A percentile compares a stretch with the other conserved stretches of the same genome.
phyloP scores from a whole-genome alignment of 35 echinoderm and acorn worm genomes.

The Holothuria glaberrima region DNA sequence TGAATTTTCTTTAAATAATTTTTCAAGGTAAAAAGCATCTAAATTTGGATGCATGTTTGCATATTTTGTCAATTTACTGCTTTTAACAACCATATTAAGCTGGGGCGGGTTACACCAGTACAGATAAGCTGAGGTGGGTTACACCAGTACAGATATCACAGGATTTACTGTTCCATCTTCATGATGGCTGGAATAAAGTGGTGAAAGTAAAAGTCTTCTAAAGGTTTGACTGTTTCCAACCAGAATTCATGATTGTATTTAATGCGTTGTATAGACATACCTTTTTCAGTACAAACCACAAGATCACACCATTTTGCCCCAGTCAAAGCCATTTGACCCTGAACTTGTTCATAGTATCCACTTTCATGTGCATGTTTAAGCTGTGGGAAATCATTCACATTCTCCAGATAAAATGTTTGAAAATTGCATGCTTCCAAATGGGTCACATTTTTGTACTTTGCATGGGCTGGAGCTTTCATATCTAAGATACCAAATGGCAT shows the following conservation, averaged over 20 bases:
- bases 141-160: background rate
- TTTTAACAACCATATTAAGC: background rate
- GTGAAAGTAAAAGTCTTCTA: no score
- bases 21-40: background rate
- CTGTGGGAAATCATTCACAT: slow-evolving; percentile 19
- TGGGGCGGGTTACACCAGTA: no score
- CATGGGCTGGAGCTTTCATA: slow-evolving; percentile 10
- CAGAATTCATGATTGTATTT: background rate
- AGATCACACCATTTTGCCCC: background rate
- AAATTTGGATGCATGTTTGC: slow-evolving; percentile 2
- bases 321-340: slow-evolving; percentile 6
- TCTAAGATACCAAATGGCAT: slow-evolving; percentile 7
- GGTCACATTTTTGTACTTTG: slow-evolving; percentile 9
- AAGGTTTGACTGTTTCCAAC: no score
- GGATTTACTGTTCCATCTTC: background rate
- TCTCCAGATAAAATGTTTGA: slow-evolving; percentile 18
- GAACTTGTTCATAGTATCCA: background rate
- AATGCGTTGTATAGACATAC: no score
- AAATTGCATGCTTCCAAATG: slow-evolving; percentile 18
- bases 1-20: background rate
- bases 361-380: no score
- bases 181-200: slow-evolving; percentile 43
- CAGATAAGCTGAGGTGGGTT: background rate
- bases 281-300: no score
- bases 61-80: background rate